Percentiles rank a stretch among this genome's conserved stretches.
Evolutionary conservation across 2,888 invertebrate species (phyloP).

Genomic region (Ganaspis brasiliensis): DNA sequence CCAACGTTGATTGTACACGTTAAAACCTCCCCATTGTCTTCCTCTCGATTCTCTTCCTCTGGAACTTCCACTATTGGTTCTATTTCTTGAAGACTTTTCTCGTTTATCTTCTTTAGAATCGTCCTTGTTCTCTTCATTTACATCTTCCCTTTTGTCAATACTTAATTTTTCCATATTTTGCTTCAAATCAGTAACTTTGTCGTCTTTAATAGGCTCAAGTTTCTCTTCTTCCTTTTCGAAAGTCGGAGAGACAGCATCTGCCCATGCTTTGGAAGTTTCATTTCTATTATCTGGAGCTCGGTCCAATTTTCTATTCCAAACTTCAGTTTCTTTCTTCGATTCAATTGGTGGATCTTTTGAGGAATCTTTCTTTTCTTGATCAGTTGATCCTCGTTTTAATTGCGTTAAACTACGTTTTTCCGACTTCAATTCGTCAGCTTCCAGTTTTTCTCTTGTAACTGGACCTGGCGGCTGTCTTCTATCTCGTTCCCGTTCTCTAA

Average conservation of each 20-base stretch:
- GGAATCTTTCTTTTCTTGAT: slow-evolving; percentile 75
- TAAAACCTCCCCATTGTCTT: slow-evolving; percentile 81
- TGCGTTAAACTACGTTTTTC: slow-evolving; percentile 82
- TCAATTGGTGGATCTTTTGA: slow-evolving; percentile 81
- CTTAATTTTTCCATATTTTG: slow-evolving; percentile 74
- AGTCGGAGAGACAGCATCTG: slow-evolving; percentile 79
- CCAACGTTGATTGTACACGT: slow-evolving; percentile 80
- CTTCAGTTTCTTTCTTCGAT: slow-evolving; percentile 82
- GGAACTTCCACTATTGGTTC: slow-evolving; percentile 81
- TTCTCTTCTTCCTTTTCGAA: slow-evolving; percentile 79
- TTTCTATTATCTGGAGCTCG: slow-evolving; percentile 79
- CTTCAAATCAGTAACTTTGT: slow-evolving; percentile 74
- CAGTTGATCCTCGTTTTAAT: slow-evolving; percentile 79
- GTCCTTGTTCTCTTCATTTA: slow-evolving; percentile 78
- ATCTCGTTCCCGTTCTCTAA: slow-evolving; percentile 74
- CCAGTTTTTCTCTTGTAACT: slow-evolving; percentile 84
- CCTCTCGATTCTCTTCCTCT: slow-evolving; percentile 78
- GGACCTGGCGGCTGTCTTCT: slow-evolving; percentile 83
- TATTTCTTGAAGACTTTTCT: slow-evolving; percentile 75
- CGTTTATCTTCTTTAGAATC: slow-evolving; percentile 78
- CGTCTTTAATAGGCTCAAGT: slow-evolving; percentile 81
- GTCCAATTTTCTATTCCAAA: slow-evolving; percentile 82
- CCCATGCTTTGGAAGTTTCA: slow-evolving; percentile 79
- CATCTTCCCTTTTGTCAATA: slow-evolving; percentile 79
- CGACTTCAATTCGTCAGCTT: slow-evolving; percentile 82